Evolutionary conservation across 2,797 vertebrate species (phyloP), one percentile per base, ranked within the genome.

Genomic region (Loriculus beryllinus): DNA sequence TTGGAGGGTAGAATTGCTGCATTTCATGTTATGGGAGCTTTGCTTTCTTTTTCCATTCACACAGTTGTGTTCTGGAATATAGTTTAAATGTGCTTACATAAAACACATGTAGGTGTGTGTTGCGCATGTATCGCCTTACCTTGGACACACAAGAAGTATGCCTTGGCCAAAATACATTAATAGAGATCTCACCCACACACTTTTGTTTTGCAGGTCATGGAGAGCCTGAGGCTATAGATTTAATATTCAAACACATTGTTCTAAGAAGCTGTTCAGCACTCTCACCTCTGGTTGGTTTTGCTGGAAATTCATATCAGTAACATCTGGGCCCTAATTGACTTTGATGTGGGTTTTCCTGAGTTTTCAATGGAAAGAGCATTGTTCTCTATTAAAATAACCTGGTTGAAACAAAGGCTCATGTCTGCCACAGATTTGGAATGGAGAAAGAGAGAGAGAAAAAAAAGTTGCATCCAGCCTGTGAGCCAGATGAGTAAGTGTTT

Each of bases 341-440:
- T 84, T 91, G 56, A 85, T 72, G 65, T 82, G 54, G 59, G 11
- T 85, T 86, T 92, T 71, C 67, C 29, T 10, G 15, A 90, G 18
- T 16, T 91, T 88, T 83, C 43, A 79, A 19, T 81, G 49, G 83
- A 93, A 92, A 80, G 29, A 45, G 23, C 35, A 52, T 63, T 81
- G 35, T 70, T 90, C 69, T 91, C 42, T 81, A 89, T 86, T 88
- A 82, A 88, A 90, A 85, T 67, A 92, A 71, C 43, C 35, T 72
- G 60, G 6, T 49, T 91, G 49, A 84, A 87, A 68, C 54, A 77
- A 81, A 95, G 64, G 40, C 35, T 85, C 28, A 9, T 1, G 5
- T 63, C 70, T 82, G 49, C 35, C 59, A 54, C 39, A 70, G 59
- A 57, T 60, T 82, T 43, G 81, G 42, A 57, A 48, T 2, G 9